Percentiles rank a stretch among this genome's conserved stretches.
phyloP scores from a whole-genome alignment of 2,888 invertebrate species.

The Tetheella fluctuosa region DNA sequence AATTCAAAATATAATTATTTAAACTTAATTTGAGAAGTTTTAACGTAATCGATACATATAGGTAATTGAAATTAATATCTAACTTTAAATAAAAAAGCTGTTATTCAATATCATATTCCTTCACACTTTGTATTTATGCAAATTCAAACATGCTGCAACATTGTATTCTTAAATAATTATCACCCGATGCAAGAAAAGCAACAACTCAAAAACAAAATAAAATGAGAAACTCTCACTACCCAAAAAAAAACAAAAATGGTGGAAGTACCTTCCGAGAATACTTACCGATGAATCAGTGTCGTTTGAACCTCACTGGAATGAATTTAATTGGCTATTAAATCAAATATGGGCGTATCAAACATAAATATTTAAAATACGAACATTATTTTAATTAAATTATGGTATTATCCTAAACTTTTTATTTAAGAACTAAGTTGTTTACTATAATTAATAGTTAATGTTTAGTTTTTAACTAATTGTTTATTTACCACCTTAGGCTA shows the following conservation, averaged over 20 bases:
- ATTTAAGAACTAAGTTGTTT: neutral
- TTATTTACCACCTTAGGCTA: no score
- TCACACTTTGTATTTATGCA: neutral
- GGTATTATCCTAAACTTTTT: neutral
- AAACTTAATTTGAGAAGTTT: neutral
- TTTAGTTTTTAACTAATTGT: no score
- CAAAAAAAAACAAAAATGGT: neutral
- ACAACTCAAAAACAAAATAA: neutral
- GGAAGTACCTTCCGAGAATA: constrained; percentile 5
- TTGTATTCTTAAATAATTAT: constrained; percentile 3
- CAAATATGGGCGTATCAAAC: constrained; percentile 19
- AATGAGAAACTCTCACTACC: neutral
- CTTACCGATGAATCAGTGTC: constrained; percentile 3
- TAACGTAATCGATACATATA: neutral
- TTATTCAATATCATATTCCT: neutral
- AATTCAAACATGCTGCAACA: neutral
- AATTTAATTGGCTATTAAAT: constrained; percentile 42
- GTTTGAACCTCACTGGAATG: constrained; percentile 24
- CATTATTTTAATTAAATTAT: constrained; percentile 1
- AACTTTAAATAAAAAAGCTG: neutral
- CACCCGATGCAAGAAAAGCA: neutral
- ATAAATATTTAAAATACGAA: constrained; percentile 15
- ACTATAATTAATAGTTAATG: no score
- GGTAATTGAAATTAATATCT: neutral
- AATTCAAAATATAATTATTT: neutral